phyloP scores from a whole-genome alignment of 2,797 vertebrate genomes.

The Alauda arvensis region DNA sequence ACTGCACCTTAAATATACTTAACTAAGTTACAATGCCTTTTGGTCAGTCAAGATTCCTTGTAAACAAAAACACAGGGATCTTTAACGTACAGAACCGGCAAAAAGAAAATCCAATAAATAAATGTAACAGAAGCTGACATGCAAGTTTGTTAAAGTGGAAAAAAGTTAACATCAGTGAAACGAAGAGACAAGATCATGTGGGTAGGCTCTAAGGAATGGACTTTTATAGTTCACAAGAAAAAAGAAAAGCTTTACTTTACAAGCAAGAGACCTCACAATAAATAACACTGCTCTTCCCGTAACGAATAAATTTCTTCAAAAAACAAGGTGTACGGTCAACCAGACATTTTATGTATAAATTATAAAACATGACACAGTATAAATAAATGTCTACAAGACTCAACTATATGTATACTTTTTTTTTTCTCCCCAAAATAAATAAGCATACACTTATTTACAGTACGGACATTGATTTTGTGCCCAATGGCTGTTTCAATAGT shows the following conservation, averaged over 20 bases:
- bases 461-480: constrained; percentile 92
- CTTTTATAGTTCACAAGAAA: constrained; percentile 87
- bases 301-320: constrained; percentile 99
- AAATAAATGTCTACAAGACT: constrained; percentile 99
- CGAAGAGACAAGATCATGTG: constrained; percentile 77
- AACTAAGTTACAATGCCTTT: constrained; percentile 82
- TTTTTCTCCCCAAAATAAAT: constrained; percentile 98
- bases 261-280: constrained; percentile 96
- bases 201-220: constrained; percentile 91
- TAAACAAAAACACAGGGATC: constrained; percentile 93
- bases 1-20: constrained; percentile 64
- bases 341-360: constrained; percentile 99
- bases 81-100: constrained; percentile 86
- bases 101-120: constrained; percentile 97
- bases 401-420: constrained; percentile 97
- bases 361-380: constrained; percentile 99
- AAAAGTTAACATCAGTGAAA: constrained; percentile 82
- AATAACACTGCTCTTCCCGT: constrained; percentile 99
- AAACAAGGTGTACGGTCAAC: constrained; percentile 95
- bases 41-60: constrained; percentile 94
- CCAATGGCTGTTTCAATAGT: constrained; percentile 85
- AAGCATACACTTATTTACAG: constrained; percentile 99
- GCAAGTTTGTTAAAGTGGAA: constrained; percentile 84
- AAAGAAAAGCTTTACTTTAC: constrained; percentile 87
- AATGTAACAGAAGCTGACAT: constrained; percentile 89